Percentiles rank a stretch among this genome's conserved stretches.
phyloP scores from a whole-genome alignment of 2,888 invertebrate genomes.

The Nymphalis urticae region DNA sequence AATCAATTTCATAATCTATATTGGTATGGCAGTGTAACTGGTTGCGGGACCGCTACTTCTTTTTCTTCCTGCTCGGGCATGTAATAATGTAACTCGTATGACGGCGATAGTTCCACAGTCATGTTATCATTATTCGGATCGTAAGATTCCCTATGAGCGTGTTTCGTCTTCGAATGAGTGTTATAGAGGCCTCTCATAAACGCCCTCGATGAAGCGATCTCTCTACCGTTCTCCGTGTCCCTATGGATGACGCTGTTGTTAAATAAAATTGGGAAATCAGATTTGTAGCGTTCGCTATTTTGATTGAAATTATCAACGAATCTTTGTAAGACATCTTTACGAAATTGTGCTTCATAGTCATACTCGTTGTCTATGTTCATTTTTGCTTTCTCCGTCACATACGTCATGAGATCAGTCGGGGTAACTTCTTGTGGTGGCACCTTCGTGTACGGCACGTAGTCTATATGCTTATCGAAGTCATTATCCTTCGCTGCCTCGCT shows the following conservation, averaged over 20 bases:
- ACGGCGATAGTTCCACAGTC: conserved; percentile 65
- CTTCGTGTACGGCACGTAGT: conserved; percentile 47
- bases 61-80: conserved; percentile 71
- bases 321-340: conserved; percentile 59
- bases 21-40: conserved; percentile 43
- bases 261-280: conserved; percentile 66
- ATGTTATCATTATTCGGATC: conserved; percentile 59
- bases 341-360: conserved; percentile 62
- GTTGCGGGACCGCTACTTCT: conserved; percentile 49
- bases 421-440: conserved; percentile 48
- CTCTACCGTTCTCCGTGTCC: conserved; percentile 45
- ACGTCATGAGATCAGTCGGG: conserved; percentile 40
- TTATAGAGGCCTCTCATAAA: conserved; percentile 49
- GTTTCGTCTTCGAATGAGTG: conserved; percentile 13
- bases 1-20: conserved; percentile 38
- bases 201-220: conserved; percentile 55
- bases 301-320: conserved; percentile 71
- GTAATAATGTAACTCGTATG: conserved; percentile 73
- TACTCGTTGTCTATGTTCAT: conserved; percentile 49
- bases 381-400: conserved; percentile 39
- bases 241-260: conserved; percentile 66
- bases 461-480: conserved; percentile 53
- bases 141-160: conserved; percentile 42
- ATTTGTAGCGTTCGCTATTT: conserved; percentile 64
- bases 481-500: conserved; percentile 53